Evolutionary conservation across 1,140 invertebrate species (phyloP).

Genomic region (Phortica variegata): DNA sequence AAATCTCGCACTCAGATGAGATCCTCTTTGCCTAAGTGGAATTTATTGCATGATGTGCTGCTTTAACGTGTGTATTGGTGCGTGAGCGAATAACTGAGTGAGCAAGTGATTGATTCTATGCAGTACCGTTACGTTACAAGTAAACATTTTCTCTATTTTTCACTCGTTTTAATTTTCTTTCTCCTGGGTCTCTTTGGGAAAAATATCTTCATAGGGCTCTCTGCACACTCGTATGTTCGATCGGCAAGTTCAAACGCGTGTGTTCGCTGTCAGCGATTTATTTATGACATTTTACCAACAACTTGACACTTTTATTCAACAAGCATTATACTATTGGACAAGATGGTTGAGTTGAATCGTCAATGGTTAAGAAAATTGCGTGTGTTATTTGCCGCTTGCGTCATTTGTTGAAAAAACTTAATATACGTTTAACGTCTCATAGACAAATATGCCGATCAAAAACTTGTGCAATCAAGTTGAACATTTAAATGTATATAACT

Average conservation of each 20-base stretch:
- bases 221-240: too few species aligned
- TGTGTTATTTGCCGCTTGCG: conserved; percentile 6
- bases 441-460: conserved; percentile 12
- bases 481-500: too few species aligned
- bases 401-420: neutral
- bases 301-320: conserved; percentile 24
- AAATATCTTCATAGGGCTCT: too few species aligned
- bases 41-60: neutral
- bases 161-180: conserved; percentile 12
- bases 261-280: conserved; percentile 6
- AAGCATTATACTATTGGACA: conserved; percentile 15
- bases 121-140: neutral
- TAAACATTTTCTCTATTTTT: conserved; percentile 13
- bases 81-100: neutral
- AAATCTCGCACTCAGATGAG: conserved; percentile 14
- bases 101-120: conserved; percentile 14
- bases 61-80: neutral
- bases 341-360: conserved; percentile 8
- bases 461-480: too few species aligned
- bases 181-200: too few species aligned
- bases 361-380: neutral
- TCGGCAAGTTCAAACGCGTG: too few species aligned
- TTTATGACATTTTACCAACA: conserved; percentile 18
- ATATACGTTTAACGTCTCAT: neutral
- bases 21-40: conserved; percentile 31